A percentile compares a stretch with the other conserved stretches of the same genome.
Conservation (phyloP, 2,797 vertebrate species). For the Syngnathus acus region DNA sequence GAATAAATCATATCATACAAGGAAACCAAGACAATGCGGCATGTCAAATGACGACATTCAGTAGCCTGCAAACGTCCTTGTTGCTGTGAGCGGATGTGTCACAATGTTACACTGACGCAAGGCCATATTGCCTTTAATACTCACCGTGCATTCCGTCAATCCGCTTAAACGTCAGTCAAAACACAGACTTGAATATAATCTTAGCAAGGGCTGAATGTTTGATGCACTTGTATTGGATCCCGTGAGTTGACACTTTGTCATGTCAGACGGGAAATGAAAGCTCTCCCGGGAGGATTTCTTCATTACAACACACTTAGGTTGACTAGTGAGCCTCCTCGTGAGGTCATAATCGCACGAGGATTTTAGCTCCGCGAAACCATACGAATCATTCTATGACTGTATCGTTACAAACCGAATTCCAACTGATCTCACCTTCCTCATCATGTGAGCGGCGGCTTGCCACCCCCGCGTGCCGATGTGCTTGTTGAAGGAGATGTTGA, state of each 20-base stretch:
- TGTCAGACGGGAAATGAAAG: background rate
- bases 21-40: no score
- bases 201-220: no score
- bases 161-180: background rate
- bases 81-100: background rate
- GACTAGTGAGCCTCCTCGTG: background rate
- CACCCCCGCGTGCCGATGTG: constrained; percentile 92
- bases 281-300: background rate
- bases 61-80: background rate
- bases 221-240: no score
- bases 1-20: no score
- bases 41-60: no score
- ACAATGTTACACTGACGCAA: no score
- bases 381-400: background rate
- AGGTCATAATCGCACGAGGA: background rate
- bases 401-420: background rate
- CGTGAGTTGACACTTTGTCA: background rate
- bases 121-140: background rate
- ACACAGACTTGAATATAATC: no score
- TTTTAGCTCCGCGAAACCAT: background rate
- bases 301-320: background rate
- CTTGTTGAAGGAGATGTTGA: constrained; percentile 95
- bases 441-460: constrained; percentile 95
- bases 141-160: background rate
- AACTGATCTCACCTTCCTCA: constrained; percentile 81